These are phyloP conservation scores for Eurytoma adleriae DNA, from an alignment of 2,888 invertebrate species.

Conservation along the genomic window DNA sequence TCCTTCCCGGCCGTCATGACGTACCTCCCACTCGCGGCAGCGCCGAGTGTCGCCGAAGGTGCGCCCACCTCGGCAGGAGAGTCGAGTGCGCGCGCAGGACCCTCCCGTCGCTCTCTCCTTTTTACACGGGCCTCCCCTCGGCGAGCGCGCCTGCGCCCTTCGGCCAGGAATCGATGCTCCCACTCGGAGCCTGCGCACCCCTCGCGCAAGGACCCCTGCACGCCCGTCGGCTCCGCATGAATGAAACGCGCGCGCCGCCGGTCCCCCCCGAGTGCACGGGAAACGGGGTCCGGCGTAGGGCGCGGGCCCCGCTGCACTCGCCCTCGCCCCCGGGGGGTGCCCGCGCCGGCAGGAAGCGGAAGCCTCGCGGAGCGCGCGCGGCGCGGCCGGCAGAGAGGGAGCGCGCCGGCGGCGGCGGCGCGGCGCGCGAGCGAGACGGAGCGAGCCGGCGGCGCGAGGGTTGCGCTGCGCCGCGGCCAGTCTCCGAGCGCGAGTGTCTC, in stretches of 20 bases:
- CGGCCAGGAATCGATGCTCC: conserved; percentile 42
- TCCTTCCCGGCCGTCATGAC: conserved; percentile 45
- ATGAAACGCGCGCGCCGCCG: too few species aligned
- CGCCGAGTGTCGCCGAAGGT: too few species aligned
- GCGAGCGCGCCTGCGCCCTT: conserved; percentile 21
- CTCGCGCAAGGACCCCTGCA: too few species aligned
- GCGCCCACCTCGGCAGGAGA: neutral
- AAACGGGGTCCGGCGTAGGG: too few species aligned
- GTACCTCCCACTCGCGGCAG: too few species aligned
- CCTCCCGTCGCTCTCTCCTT: too few species aligned
- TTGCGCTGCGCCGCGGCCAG: conserved; percentile 14
- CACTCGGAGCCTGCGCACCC: neutral
- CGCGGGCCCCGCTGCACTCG: neutral
- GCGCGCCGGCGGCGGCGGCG: conserved; percentile 22
- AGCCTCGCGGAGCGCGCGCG: conserved; percentile 10
- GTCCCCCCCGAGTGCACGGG: too few species aligned
- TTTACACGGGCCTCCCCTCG: too few species aligned
- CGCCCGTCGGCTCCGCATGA: too few species aligned
- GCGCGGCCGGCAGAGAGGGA: neutral
- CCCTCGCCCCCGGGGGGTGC: neutral
- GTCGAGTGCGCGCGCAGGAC: neutral
- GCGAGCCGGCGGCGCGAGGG: neutral
- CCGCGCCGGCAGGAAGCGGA: conserved; percentile 38
- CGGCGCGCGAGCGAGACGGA: neutral
- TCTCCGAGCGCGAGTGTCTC: conserved; percentile 36